These are phyloP conservation scores for Oligia strigilis DNA, from an alignment of 2,888 invertebrate species.

Conservation along the genomic window DNA sequence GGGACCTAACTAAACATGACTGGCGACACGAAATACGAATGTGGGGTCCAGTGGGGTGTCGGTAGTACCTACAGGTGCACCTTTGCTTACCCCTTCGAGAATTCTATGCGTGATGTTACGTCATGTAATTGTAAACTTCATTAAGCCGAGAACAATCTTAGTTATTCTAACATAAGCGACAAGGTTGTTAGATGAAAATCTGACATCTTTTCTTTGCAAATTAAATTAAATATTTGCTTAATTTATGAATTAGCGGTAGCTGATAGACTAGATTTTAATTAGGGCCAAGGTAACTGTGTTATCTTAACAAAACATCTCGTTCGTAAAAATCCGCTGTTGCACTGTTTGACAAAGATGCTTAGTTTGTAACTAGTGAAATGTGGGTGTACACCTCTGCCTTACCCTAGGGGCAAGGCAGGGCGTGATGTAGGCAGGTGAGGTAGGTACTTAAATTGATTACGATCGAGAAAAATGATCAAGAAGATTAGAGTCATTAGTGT, in stretches of 20 bases:
- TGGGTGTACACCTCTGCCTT: background rate
- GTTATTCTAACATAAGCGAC: background rate
- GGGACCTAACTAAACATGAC: background rate
- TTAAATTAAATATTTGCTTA: slow-evolving; percentile 18
- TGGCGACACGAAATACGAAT: no score
- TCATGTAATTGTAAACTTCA: background rate
- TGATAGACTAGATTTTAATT: slow-evolving; percentile 38
- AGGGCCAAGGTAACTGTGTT: slow-evolving; percentile 44
- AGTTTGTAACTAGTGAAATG: background rate
- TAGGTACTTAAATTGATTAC: no score
- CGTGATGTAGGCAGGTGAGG: background rate
- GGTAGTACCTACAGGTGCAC: background rate
- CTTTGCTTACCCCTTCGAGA: background rate
- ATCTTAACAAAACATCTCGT: slow-evolving; percentile 23
- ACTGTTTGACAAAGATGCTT: background rate
- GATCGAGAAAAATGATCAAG: no score
- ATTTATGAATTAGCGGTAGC: background rate
- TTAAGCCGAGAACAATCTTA: no score
- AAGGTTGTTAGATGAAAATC: background rate
- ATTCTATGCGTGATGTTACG: fast-evolving
- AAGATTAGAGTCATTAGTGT: background rate
- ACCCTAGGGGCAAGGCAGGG: no score
- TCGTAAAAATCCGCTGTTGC: background rate
- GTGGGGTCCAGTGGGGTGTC: no score
- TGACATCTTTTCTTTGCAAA: slow-evolving; percentile 6